phyloP scores from a whole-genome alignment of 1,140 invertebrate species.

The Globodera ellingtonae region DNA sequence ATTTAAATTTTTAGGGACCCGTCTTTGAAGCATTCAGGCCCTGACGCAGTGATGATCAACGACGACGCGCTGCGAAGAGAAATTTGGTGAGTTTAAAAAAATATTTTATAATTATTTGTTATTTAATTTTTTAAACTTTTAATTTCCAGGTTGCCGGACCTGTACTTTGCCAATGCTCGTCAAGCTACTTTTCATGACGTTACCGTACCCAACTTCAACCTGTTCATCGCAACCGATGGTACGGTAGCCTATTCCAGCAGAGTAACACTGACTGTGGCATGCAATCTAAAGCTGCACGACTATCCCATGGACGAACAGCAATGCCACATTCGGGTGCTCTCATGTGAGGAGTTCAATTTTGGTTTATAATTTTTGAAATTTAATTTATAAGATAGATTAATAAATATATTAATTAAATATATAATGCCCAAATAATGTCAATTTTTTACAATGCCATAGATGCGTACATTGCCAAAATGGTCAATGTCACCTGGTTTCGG shows the following conservation, averaged over 20 bases:
- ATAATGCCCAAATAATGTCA: too few relatives aligned
- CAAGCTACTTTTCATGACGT: constrained; percentile 56
- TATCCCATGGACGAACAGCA: constrained; percentile 55
- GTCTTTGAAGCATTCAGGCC: constrained; percentile 43
- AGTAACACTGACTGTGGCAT: constrained; percentile 43
- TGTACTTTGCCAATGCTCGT: constrained; percentile 60
- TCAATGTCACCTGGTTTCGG: constrained; percentile 61
- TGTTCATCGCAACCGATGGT: constrained; percentile 66
- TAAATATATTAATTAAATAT: too few relatives aligned
- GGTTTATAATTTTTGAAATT: too few relatives aligned
- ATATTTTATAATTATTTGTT: background rate
- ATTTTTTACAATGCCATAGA: constrained; percentile 30
- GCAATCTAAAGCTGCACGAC: constrained; percentile 46
- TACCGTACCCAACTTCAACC: constrained; percentile 64
- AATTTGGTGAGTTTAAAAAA: constrained; percentile 40
- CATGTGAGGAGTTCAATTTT: constrained; percentile 16
- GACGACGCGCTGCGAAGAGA: constrained; percentile 49
- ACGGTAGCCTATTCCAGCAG: constrained; percentile 66
- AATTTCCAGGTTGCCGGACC: constrained; percentile 68
- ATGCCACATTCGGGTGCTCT: constrained; percentile 43
- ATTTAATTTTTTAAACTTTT: too few relatives aligned
- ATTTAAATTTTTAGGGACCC: constrained; percentile 26
- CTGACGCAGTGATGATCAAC: constrained; percentile 55
- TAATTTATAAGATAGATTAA: too few relatives aligned
- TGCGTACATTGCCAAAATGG: constrained; percentile 59